Conservation (phyloP, 2,113 vertebrate genomes). For the Silurus meridionalis region DNA sequence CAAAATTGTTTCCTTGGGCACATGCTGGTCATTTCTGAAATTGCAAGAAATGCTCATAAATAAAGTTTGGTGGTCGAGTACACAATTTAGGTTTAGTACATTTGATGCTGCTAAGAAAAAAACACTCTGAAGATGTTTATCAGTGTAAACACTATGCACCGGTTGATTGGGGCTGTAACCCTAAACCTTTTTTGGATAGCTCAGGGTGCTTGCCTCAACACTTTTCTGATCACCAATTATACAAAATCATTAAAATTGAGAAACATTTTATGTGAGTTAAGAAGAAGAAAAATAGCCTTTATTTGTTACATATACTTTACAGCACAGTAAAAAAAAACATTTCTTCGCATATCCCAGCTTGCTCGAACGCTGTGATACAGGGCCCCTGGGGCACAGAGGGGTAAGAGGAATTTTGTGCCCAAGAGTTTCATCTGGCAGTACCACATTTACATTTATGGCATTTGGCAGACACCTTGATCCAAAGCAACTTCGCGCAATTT, state of each 20-base stretch:
- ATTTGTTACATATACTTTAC: too few species aligned
- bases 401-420: too few species aligned
- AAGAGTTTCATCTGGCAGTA: too few species aligned
- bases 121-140: not conserved
- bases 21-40: conserved; percentile 11
- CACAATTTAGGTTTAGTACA: not conserved
- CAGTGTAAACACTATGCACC: not conserved
- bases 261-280: not conserved
- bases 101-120: not conserved
- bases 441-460: too few species aligned
- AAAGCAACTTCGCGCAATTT: too few species aligned
- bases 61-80: not conserved
- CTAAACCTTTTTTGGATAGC: not conserved
- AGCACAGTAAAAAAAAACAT: too few species aligned
- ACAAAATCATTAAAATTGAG: not conserved
- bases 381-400: too few species aligned
- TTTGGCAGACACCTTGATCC: too few species aligned
- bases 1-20: not conserved
- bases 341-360: too few species aligned
- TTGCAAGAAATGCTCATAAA: conserved; percentile 21
- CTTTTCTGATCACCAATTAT: too few species aligned
- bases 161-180: not conserved
- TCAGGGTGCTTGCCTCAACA: not conserved
- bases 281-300: too few species aligned
- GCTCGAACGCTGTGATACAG: too few species aligned